Evolutionary conservation across 2,113 vertebrate genomes (phyloP).

Genomic region (Capreolus pygargus): DNA sequence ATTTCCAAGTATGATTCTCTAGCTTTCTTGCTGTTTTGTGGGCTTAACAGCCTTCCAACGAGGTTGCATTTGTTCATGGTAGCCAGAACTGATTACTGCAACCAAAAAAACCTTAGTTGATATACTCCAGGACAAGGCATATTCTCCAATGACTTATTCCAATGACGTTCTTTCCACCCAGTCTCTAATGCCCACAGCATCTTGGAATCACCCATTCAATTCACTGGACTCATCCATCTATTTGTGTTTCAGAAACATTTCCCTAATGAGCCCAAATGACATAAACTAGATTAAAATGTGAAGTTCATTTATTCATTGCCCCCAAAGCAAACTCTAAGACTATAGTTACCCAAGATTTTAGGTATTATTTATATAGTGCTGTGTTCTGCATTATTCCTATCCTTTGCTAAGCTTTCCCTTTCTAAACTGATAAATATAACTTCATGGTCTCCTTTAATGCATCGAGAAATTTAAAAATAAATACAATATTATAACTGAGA

Average conservation of each 20-base stretch:
- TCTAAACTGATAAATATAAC: not conserved
- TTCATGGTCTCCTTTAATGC: not conserved
- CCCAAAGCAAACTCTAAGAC: not conserved
- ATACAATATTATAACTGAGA: not conserved
- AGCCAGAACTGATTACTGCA: not conserved
- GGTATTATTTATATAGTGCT: not conserved
- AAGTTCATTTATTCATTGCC: not conserved
- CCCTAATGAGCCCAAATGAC: not conserved
- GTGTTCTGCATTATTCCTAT: not conserved
- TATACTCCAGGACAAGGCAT: not conserved
- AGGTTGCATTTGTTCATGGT: not conserved
- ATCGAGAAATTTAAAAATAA: conserved; percentile 7
- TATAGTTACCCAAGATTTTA: not conserved
- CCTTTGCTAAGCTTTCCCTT: not conserved
- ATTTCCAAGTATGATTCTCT: not conserved
- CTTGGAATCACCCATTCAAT: not conserved
- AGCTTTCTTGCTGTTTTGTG: not conserved
- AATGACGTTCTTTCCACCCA: not conserved
- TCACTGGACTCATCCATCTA: not conserved
- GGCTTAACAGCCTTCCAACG: not conserved
- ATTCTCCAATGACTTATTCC: not conserved
- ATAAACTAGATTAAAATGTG: not conserved
- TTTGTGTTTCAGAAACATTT: not conserved
- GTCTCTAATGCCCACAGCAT: not conserved
- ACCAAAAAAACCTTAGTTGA: not conserved